These are phyloP conservation scores for Thalassarche chlororhynchos DNA, from an alignment of 2,113 vertebrate species.

Conservation along the genomic window DNA sequence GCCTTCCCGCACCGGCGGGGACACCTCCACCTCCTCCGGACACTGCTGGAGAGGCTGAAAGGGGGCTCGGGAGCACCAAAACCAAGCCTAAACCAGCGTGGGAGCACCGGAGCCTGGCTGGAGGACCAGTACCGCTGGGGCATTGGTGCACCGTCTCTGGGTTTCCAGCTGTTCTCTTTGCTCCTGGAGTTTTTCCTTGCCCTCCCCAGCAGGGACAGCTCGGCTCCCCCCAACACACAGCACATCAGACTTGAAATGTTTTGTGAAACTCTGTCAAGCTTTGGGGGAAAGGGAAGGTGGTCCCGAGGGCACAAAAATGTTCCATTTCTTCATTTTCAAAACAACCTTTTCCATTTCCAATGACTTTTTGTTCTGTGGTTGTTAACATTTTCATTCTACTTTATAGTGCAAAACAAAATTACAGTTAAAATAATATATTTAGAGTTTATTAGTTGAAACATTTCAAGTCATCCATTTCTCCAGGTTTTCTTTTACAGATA, in stretches of 20 bases:
- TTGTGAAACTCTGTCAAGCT: background rate
- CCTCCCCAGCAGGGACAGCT: background rate
- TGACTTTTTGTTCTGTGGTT: background rate
- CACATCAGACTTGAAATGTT: background rate
- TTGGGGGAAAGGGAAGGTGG: background rate
- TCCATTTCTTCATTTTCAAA: background rate
- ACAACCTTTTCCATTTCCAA: background rate
- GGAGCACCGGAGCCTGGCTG: background rate
- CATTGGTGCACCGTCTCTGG: fast-evolving
- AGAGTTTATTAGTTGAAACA: constrained; percentile 17
- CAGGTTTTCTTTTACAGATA: constrained; percentile 32
- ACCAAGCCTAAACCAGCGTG: fast-evolving
- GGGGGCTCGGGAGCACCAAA: background rate
- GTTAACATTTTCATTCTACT: background rate
- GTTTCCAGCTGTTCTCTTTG: background rate
- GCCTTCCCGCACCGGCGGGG: fast-evolving
- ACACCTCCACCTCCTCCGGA: background rate
- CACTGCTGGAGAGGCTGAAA: fast-evolving
- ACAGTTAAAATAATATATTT: background rate
- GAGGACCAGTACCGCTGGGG: fast-evolving
- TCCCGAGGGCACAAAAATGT: background rate
- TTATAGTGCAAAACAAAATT: background rate
- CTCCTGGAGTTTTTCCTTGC: background rate
- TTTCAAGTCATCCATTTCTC: background rate
- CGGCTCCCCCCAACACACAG: background rate